Evolutionary conservation across 2,888 invertebrate genomes (phyloP).

Genomic region (Trichopoda pennipes): DNA sequence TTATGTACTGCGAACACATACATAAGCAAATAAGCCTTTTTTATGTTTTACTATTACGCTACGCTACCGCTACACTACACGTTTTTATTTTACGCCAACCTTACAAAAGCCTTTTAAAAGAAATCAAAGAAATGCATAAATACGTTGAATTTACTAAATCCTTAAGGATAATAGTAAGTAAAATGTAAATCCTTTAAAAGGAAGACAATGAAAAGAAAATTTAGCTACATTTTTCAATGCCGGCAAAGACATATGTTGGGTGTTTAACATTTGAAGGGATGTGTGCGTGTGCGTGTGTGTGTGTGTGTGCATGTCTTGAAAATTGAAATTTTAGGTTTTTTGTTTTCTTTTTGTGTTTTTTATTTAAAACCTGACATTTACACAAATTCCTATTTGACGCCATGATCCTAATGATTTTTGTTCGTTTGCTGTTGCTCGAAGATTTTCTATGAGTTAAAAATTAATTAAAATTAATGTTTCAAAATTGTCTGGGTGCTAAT

Average conservation of each 20-base stretch:
- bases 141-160: conserved; percentile 59
- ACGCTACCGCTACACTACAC: too few relatives aligned
- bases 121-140: conserved; percentile 17
- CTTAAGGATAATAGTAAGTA: conserved; percentile 67
- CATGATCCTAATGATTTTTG: conserved; percentile 25
- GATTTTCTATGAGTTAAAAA: conserved; percentile 23
- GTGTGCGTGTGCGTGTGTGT: conserved; percentile 6
- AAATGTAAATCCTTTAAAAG: conserved; percentile 65
- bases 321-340: conserved; percentile 34
- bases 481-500: conserved; percentile 29
- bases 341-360: conserved; percentile 22
- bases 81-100: conserved; percentile 19
- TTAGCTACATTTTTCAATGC: conserved; percentile 33
- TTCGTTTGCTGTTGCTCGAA: background rate
- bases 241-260: conserved; percentile 34
- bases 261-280: background rate
- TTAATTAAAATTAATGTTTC: conserved; percentile 56
- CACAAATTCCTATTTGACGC: conserved; percentile 53
- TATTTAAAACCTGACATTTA: conserved; percentile 47
- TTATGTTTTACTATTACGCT: too few relatives aligned
- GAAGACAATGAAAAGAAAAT: conserved; percentile 28
- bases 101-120: conserved; percentile 22
- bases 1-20: background rate
- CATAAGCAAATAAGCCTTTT: background rate
- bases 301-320: background rate